These are phyloP conservation scores for Onychomys torridus DNA, from an alignment of 2,797 vertebrate genomes.

Conservation along the genomic window DNA sequence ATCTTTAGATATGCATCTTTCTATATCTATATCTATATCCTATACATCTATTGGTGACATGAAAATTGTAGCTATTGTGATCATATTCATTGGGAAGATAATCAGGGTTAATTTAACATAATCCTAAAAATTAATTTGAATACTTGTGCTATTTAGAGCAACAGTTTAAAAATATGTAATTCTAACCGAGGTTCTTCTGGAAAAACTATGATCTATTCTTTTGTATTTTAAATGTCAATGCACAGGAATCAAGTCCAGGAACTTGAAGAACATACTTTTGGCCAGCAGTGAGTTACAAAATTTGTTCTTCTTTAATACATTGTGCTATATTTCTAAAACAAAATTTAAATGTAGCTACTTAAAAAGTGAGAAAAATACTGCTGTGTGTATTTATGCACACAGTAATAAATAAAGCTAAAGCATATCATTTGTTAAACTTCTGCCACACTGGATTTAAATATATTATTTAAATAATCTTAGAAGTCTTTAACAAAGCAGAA, in stretches of 20 bases:
- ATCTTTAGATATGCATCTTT: too few relatives aligned
- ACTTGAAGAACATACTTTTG: slow-evolving; percentile 10
- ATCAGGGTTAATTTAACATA: background rate
- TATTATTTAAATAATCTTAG: slow-evolving; percentile 20
- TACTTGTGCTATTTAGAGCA: background rate
- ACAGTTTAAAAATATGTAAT: background rate
- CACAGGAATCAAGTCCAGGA: background rate
- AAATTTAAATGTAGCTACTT: slow-evolving; percentile 7
- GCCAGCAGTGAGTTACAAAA: background rate
- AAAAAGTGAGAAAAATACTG: slow-evolving; percentile 2
- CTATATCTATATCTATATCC: background rate
- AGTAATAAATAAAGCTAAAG: slow-evolving; percentile 54
- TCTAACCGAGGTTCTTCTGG: background rate
- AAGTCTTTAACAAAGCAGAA: slow-evolving; percentile 39
- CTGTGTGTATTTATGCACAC: slow-evolving; percentile 42
- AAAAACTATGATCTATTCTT: background rate
- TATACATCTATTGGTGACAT: too few relatives aligned
- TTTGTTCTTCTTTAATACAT: slow-evolving; percentile 13
- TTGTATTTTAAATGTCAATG: background rate
- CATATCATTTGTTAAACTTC: slow-evolving; percentile 67
- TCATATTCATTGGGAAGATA: background rate
- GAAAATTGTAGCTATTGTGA: background rate
- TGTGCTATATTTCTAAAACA: slow-evolving; percentile 8
- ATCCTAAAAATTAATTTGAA: background rate
- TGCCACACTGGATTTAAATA: slow-evolving; percentile 45